Percentiles rank a stretch among this genome's conserved stretches.
phyloP scores from a whole-genome alignment of 1,140 invertebrate genomes.

The Agrypnia vestita region DNA sequence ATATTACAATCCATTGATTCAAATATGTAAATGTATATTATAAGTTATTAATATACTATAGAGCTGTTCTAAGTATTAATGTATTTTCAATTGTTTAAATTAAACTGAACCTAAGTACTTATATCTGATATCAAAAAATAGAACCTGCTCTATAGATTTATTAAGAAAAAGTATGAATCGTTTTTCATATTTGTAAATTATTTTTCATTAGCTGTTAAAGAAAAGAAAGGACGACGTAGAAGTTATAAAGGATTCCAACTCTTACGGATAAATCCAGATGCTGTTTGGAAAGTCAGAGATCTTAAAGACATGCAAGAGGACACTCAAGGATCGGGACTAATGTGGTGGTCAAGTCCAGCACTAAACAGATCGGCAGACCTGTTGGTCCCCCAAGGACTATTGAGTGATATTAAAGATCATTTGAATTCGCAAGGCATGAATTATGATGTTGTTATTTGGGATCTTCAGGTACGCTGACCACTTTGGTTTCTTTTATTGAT shows the following conservation, averaged over 20 bases:
- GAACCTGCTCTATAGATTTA: too few relatives aligned
- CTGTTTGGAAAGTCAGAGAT: conserved; percentile 66
- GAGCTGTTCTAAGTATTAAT: too few relatives aligned
- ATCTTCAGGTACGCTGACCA: conserved; percentile 77
- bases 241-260: conserved; percentile 71
- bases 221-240: conserved; percentile 67
- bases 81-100: too few relatives aligned
- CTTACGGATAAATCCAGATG: conserved; percentile 66
- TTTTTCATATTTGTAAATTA: background rate
- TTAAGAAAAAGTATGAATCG: too few relatives aligned
- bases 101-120: too few relatives aligned
- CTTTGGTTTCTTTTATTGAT: too few relatives aligned
- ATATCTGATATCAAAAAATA: too few relatives aligned
- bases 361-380: conserved; percentile 80
- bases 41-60: too few relatives aligned
- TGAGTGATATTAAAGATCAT: conserved; percentile 77
- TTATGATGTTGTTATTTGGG: conserved; percentile 80
- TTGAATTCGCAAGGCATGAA: conserved; percentile 77
- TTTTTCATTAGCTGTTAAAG: background rate
- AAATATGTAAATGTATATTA: too few relatives aligned
- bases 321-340: conserved; percentile 69
- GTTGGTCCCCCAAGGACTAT: conserved; percentile 78
- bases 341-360: conserved; percentile 71
- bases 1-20: too few relatives aligned
- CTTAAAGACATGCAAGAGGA: conserved; percentile 69